Evolutionary conservation across 35 echinoderm and acorn worm genomes (phyloP).

Genomic region (Lytechinus variegatus): DNA sequence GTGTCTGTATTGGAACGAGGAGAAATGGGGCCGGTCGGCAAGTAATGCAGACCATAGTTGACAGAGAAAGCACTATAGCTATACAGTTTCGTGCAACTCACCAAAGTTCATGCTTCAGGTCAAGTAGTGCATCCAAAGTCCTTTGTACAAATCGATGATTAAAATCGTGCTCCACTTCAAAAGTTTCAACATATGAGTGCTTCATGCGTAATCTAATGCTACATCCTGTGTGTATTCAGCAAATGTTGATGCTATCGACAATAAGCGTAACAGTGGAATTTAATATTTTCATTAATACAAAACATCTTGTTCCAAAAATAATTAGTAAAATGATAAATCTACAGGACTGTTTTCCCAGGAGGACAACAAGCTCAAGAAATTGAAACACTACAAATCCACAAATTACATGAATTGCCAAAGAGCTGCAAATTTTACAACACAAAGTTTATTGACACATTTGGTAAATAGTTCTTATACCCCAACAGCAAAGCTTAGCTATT

Average conservation of each 20-base stretch:
- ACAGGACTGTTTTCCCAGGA: no score
- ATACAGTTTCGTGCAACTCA: background rate
- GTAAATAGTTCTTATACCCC: no score
- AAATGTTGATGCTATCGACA: background rate
- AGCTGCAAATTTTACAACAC: no score
- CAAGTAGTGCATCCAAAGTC: background rate
- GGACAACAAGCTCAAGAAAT: no score
- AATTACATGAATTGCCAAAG: no score
- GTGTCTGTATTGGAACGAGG: slow-evolving; percentile 1
- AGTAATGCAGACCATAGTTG: background rate
- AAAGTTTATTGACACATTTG: no score
- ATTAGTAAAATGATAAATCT: no score
- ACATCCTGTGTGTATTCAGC: no score
- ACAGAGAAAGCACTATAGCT: background rate
- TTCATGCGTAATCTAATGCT: background rate
- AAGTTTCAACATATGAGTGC: background rate
- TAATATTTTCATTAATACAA: no score
- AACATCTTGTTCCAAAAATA: no score
- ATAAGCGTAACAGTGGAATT: background rate
- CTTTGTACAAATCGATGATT: background rate
- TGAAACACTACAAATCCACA: no score
- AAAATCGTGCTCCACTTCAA: background rate
- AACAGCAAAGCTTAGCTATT: no score
- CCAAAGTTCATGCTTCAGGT: background rate
- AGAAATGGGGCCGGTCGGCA: background rate